phyloP scores from a whole-genome alignment of 2,888 invertebrate species.

The Trachelus tabidus region DNA sequence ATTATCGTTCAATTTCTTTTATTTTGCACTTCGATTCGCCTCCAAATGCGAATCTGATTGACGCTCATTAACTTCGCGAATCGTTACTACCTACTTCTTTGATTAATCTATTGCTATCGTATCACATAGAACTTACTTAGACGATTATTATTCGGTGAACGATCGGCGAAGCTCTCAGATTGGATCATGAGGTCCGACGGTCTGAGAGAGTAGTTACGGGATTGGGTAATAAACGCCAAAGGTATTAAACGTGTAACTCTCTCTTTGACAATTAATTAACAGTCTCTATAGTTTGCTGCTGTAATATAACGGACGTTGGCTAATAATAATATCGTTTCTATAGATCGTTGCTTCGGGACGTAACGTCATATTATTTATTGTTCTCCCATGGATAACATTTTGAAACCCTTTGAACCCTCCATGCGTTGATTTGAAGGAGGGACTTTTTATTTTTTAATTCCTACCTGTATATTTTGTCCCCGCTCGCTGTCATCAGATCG shows the following conservation, averaged over 20 bases:
- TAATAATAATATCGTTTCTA: not conserved
- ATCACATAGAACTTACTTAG: conserved; percentile 36
- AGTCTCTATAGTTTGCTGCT: not conserved
- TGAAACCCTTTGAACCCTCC: not conserved
- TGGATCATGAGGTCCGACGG: not conserved
- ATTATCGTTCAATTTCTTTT: not conserved
- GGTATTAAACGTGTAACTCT: not conserved
- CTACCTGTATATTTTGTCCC: not conserved
- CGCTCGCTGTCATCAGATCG: not conserved
- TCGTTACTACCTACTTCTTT: conserved; percentile 24
- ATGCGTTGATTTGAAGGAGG: not conserved
- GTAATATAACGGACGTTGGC: not conserved
- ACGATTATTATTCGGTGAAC: conserved; percentile 3
- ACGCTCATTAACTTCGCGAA: conserved; percentile 11
- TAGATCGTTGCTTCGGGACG: not conserved
- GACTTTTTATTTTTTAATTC: not conserved
- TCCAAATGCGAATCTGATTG: not conserved
- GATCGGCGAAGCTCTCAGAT: not conserved
- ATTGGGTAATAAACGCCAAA: not conserved
- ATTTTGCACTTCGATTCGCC: not conserved
- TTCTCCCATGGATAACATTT: not conserved
- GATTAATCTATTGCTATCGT: conserved; percentile 45
- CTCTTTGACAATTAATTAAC: not conserved
- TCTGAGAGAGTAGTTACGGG: too few species aligned
- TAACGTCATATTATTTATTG: not conserved